Evolutionary conservation across 35 echinoderm and acorn worm genomes (phyloP), one percentile per base, ranked within the genome.

Genomic region (Apostichopus parvimensis): DNA sequence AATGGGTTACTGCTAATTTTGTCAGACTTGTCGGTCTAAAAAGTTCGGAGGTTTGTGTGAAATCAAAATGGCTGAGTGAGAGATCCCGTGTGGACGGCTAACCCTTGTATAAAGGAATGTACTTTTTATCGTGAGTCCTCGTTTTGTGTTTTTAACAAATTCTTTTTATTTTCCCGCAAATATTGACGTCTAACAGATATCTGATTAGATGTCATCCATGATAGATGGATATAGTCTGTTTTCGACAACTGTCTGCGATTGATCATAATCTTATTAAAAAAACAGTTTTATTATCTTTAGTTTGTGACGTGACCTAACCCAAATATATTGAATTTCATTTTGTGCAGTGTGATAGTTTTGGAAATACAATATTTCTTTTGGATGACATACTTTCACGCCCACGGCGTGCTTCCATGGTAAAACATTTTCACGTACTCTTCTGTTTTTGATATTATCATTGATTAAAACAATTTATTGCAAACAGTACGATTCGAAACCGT

Each of bases 1-100:
- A 88, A 88, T 88, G 53, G 62, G 86, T 72, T 73, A 71, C 68
- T 66, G 86, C 86, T 88, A 73, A 72, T 88, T 88, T 88, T 88
- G 61, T 88, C 14, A 60, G 61, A 68, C 7, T 68, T 88, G 60
- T 6, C 22, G 14, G 34, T 88, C 57, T 52, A 25, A 88, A 88
- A 73, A 73, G 14, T 52, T 58, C 45, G 86, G 86, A 88, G 86
- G 86, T 88, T 88, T 58, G 55, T 22, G 81, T 57, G 81, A 58
- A 59, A 22, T 58, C 81, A 57, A 84, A 84, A 84, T 84, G 81
- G 81, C 53, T 17, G 28, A 53, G 81, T 84, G 54, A 84, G 55
- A 84, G 81, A 54, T 58, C 53, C 53, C 28, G 12, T 56, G 57
- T 84, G 81, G 81, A 84, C 81, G 81, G 28, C 56, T 84, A 15